Percentiles rank a stretch among this genome's conserved stretches.
phyloP scores from a whole-genome alignment of 2,113 vertebrate species.

The Anolis sagrei region DNA sequence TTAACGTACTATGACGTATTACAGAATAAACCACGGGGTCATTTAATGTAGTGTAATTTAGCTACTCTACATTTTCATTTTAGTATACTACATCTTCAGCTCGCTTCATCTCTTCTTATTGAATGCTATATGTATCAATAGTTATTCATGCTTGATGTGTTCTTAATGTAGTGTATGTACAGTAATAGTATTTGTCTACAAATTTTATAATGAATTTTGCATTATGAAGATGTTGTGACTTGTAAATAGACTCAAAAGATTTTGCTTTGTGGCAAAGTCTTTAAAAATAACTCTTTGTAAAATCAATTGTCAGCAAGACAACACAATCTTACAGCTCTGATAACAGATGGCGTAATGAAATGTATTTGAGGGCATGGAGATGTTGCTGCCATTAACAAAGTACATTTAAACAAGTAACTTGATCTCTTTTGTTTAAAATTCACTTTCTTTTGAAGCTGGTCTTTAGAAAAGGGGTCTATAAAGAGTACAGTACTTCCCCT shows the following conservation, averaged over 20 bases:
- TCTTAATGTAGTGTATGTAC: neutral
- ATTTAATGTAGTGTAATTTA: neutral
- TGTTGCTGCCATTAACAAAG: neutral
- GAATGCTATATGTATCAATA: neutral
- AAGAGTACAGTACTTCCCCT: neutral
- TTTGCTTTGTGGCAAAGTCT: neutral
- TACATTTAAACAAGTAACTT: neutral
- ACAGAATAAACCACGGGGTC: neutral
- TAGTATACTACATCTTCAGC: neutral
- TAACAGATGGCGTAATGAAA: neutral
- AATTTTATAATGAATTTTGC: neutral
- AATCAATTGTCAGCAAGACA: neutral
- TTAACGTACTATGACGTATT: neutral
- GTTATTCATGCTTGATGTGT: neutral
- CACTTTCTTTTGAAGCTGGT: neutral
- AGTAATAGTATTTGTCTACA: neutral
- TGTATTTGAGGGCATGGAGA: neutral
- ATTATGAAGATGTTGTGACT: neutral
- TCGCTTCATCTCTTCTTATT: neutral
- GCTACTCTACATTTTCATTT: neutral
- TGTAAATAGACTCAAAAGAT: neutral
- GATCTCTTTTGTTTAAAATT: neutral
- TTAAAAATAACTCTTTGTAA: constrained; percentile 1
- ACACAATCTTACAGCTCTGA: neutral
- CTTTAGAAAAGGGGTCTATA: neutral